Percentiles rank a stretch among this genome's conserved stretches.
Evolutionary conservation across 2,888 invertebrate genomes (phyloP).

Genomic region (Colletes collaris): DNA sequence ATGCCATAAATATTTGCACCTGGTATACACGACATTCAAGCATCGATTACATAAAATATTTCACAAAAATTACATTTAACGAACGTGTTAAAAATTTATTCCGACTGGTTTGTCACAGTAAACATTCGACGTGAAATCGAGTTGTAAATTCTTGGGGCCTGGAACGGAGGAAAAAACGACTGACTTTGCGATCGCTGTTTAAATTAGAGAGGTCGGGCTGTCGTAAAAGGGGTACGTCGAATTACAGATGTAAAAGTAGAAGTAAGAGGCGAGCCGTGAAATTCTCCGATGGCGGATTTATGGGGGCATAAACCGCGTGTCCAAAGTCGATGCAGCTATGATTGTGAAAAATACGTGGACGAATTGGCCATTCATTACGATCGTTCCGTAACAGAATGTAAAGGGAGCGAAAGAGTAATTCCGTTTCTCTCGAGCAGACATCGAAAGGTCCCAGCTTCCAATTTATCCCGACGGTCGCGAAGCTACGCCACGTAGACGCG

Average conservation of each 20-base stretch:
- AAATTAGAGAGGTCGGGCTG: too few relatives aligned
- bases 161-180: too few relatives aligned
- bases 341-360: slow-evolving; percentile 6
- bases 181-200: too few relatives aligned
- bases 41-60: too few relatives aligned
- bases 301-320: not conserved
- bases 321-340: not conserved
- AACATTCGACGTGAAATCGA: too few relatives aligned
- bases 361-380: slow-evolving; percentile 29
- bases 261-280: not conserved
- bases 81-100: too few relatives aligned
- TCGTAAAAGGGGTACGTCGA: too few relatives aligned
- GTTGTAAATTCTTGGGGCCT: too few relatives aligned
- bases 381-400: not conserved
- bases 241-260: not conserved
- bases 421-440: slow-evolving; percentile 19
- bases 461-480: slow-evolving; percentile 35
- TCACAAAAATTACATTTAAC: too few relatives aligned
- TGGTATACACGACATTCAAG: too few relatives aligned
- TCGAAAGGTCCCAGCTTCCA: slow-evolving; percentile 19
- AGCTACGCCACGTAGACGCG: slow-evolving; percentile 28
- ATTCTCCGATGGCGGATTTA: not conserved
- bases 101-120: too few relatives aligned
- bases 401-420: slow-evolving; percentile 10
- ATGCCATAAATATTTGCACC: too few relatives aligned